phyloP scores from a whole-genome alignment of 2,113 vertebrate genomes.

The Monopterus albus region DNA sequence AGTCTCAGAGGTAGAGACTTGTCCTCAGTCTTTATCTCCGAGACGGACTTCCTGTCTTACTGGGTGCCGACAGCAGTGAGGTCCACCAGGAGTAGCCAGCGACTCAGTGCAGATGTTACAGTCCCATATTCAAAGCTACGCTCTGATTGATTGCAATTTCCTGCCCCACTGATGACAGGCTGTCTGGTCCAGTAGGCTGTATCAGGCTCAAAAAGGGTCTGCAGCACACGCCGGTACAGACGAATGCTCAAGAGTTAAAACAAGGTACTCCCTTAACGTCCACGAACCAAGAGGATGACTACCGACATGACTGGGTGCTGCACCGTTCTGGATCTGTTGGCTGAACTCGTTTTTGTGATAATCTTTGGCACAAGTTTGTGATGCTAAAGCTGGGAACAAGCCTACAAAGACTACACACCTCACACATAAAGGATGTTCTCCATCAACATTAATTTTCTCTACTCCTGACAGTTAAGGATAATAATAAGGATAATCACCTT shows the following conservation, averaged over 20 bases:
- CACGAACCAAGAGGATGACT: background rate
- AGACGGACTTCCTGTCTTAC: constrained; percentile 4
- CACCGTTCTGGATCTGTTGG: no score
- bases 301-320: background rate
- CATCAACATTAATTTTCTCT: no score
- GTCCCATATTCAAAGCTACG: constrained; percentile 1
- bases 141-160: constrained; percentile 46
- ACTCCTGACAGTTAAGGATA: no score
- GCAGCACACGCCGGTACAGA: constrained; percentile 3
- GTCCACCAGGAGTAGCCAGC: background rate
- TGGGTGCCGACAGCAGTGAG: constrained; percentile 5
- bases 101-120: background rate
- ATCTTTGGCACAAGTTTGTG: no score
- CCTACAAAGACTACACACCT: no score
- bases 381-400: no score
- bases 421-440: no score
- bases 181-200: constrained; percentile 1
- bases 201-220: background rate
- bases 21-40: background rate
- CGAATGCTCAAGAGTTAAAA: constrained; percentile 17
- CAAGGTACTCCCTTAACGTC: constrained; percentile 2
- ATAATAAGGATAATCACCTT: no score
- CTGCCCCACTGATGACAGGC: background rate
- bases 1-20: no score
- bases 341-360: no score